phyloP scores from a whole-genome alignment of 2,113 vertebrate species.

The Tupaia chinensis region DNA sequence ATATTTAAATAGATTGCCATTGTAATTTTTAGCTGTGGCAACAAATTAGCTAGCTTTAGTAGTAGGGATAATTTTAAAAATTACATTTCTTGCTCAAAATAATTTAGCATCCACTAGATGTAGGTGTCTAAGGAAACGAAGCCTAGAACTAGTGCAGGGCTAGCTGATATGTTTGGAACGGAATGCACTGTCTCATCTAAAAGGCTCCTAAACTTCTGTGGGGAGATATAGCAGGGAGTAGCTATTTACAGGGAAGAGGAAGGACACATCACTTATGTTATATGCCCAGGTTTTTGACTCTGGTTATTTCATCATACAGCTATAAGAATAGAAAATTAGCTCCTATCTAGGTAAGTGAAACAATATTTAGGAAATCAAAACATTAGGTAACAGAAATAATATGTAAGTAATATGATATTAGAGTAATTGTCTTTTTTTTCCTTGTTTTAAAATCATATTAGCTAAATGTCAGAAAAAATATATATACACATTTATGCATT shows the following conservation, averaged over 20 bases:
- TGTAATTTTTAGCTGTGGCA: not conserved
- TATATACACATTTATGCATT: too few species aligned
- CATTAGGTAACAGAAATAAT: not conserved
- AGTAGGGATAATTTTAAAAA: not conserved
- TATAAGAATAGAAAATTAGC: not conserved
- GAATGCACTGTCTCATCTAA: not conserved
- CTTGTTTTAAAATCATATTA: not conserved
- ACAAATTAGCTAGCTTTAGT: not conserved
- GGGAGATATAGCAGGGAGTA: not conserved
- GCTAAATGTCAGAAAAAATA: constrained; percentile 1
- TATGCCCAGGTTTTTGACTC: not conserved
- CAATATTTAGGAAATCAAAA: not conserved
- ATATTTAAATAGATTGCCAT: not conserved
- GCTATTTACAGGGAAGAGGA: not conserved
- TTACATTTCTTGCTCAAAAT: not conserved
- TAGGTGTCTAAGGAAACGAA: not conserved
- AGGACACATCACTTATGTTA: not conserved
- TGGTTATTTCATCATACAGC: not conserved
- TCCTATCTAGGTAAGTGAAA: not conserved
- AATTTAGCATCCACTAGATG: not conserved
- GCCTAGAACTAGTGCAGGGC: not conserved
- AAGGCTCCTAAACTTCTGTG: not conserved
- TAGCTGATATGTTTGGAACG: not conserved
- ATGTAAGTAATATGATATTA: not conserved
- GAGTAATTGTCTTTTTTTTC: not conserved